A percentile compares a stretch with the other conserved stretches of the same genome.
Evolutionary conservation across 2,888 invertebrate genomes (phyloP).

Genomic region (Ectobius pallidus): DNA sequence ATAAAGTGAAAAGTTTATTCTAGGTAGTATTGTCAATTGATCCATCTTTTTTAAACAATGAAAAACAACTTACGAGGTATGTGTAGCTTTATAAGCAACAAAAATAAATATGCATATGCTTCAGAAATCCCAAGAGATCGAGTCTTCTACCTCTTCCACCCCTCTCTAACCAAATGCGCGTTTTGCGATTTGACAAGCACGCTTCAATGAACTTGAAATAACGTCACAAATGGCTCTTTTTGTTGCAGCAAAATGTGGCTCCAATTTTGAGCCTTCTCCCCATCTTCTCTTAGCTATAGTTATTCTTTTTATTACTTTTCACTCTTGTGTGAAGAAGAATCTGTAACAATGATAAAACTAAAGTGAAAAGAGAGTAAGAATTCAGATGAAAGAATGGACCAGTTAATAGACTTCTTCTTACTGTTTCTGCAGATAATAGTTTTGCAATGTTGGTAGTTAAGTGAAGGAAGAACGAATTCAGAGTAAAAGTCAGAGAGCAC

Average conservation of each 20-base stretch:
- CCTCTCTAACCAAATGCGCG: neutral
- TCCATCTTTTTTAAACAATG: too few species aligned
- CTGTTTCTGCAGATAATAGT: constrained; percentile 3
- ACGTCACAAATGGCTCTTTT: constrained; percentile 40
- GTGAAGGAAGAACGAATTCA: neutral
- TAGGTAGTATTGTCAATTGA: too few species aligned
- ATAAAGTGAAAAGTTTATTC: too few species aligned
- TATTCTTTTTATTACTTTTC: constrained; percentile 20
- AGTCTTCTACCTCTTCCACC: neutral
- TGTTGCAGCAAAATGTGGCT: constrained; percentile 38
- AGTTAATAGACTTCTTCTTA: neutral
- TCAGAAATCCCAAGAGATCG: too few species aligned
- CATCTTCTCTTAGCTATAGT: constrained; percentile 24
- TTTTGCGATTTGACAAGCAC: constrained; percentile 30
- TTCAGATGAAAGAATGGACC: constrained; percentile 10
- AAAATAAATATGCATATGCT: too few species aligned
- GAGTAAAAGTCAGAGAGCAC: too few species aligned
- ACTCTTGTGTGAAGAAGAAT: constrained; percentile 36
- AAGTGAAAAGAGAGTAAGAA: constrained; percentile 24
- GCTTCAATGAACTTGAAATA: constrained; percentile 40
- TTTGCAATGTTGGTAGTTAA: constrained; percentile 1
- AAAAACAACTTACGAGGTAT: too few species aligned
- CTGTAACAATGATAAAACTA: constrained; percentile 36
- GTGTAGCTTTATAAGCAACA: too few species aligned
- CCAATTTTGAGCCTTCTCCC: constrained; percentile 33